These are phyloP conservation scores for Drosophila orena DNA, from an alignment of 1,140 invertebrate species.

Conservation along the genomic window DNA sequence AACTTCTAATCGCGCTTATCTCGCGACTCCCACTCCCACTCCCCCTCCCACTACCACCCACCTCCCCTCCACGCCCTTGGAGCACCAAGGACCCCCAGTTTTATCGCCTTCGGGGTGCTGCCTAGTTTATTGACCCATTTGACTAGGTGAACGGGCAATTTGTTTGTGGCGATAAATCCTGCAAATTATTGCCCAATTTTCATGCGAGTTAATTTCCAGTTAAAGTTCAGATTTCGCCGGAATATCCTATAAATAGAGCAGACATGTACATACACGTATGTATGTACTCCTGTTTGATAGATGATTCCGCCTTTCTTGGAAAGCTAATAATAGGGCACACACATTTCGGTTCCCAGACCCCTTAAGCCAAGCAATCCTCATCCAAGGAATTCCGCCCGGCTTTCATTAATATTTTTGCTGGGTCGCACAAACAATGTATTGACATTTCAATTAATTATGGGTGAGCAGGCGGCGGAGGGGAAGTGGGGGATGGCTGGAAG, in stretches of 20 bases:
- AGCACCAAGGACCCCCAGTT: constrained; percentile 50
- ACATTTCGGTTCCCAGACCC: neutral
- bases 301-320: constrained; percentile 51
- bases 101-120: constrained; percentile 61
- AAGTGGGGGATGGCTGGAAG: constrained; percentile 11
- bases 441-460: constrained; percentile 82
- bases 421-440: constrained; percentile 71
- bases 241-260: constrained; percentile 57
- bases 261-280: constrained; percentile 22
- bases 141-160: constrained; percentile 67
- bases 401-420: constrained; percentile 69
- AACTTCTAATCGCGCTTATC: constrained; percentile 71
- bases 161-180: constrained; percentile 69
- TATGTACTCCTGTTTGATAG: constrained; percentile 53
- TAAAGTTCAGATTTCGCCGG: constrained; percentile 58
- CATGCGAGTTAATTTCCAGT: constrained; percentile 76
- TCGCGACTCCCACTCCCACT: constrained; percentile 40
- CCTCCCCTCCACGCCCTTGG: neutral
- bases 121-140: constrained; percentile 75
- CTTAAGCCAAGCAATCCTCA: neutral
- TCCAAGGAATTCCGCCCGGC: neutral
- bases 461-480: constrained; percentile 1
- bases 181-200: constrained; percentile 57
- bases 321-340: constrained; percentile 56
- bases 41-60: neutral